These are phyloP conservation scores for Busseola fusca DNA, from an alignment of 2,888 invertebrate species.

Conservation along the genomic window DNA sequence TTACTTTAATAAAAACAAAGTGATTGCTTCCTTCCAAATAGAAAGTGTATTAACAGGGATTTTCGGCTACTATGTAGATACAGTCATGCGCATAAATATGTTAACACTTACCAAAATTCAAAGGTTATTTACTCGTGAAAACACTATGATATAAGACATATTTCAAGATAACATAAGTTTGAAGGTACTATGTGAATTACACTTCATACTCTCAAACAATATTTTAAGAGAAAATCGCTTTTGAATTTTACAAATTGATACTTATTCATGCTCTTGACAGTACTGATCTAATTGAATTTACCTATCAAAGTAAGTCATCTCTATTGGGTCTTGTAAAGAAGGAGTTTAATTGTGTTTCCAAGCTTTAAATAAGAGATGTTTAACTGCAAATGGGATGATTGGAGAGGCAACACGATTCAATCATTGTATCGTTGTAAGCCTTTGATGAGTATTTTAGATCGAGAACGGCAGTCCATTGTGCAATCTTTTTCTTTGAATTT, in stretches of 20 bases:
- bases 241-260: not conserved
- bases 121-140: not conserved
- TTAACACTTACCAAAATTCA: not conserved
- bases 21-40: slow-evolving; percentile 73
- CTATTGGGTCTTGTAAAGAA: slow-evolving; percentile 35
- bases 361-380: slow-evolving; percentile 41
- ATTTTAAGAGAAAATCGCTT: not conserved
- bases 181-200: not conserved
- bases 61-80: slow-evolving; percentile 43
- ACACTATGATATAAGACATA: not conserved
- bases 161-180: too few species aligned
- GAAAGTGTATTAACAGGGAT: slow-evolving; percentile 68
- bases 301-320: slow-evolving; percentile 62
- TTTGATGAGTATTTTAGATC: slow-evolving; percentile 46
- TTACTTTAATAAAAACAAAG: slow-evolving; percentile 54
- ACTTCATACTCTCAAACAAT: not conserved
- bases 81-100: not conserved
- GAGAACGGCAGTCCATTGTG: slow-evolving; percentile 3
- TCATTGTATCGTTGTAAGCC: slow-evolving; percentile 44
- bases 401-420: slow-evolving; percentile 42
- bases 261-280: not conserved
- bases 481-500: not conserved
- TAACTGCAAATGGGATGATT: slow-evolving; percentile 34
- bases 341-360: slow-evolving; percentile 44
- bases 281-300: slow-evolving; percentile 59